These are phyloP conservation scores for Pogoniulus pusillus DNA, from an alignment of 2,797 vertebrate genomes.

Conservation along the genomic window DNA sequence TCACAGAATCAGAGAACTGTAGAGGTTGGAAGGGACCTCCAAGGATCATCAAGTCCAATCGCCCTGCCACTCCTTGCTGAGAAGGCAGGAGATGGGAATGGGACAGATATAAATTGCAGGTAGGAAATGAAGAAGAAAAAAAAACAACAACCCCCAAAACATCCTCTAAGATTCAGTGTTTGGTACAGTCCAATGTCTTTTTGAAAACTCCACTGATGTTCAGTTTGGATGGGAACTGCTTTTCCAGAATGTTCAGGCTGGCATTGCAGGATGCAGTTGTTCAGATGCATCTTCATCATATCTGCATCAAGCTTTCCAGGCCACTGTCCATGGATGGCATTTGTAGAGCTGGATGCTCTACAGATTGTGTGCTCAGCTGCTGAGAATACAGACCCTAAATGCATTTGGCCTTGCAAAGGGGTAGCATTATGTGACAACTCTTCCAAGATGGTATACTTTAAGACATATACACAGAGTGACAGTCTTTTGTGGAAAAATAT, in stretches of 20 bases:
- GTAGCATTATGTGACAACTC: background rate
- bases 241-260: background rate
- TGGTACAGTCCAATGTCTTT: background rate
- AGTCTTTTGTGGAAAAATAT: background rate
- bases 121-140: background rate
- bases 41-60: no score
- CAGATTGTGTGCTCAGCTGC: background rate
- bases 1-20: no score
- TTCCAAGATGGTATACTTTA: background rate
- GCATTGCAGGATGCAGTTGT: background rate
- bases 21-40: no score
- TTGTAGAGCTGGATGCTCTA: background rate
- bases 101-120: fast-evolving
- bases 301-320: background rate
- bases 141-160: background rate
- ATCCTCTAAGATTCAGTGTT: background rate
- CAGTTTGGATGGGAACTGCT: background rate
- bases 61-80: background rate
- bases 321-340: no score
- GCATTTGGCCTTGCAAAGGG: background rate
- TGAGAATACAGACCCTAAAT: background rate
- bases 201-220: background rate
- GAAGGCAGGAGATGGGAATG: background rate
- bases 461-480: no score
- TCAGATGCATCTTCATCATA: no score